These are phyloP conservation scores for Elymnias hypermnestra DNA, from an alignment of 1,140 invertebrate species.

Conservation along the genomic window DNA sequence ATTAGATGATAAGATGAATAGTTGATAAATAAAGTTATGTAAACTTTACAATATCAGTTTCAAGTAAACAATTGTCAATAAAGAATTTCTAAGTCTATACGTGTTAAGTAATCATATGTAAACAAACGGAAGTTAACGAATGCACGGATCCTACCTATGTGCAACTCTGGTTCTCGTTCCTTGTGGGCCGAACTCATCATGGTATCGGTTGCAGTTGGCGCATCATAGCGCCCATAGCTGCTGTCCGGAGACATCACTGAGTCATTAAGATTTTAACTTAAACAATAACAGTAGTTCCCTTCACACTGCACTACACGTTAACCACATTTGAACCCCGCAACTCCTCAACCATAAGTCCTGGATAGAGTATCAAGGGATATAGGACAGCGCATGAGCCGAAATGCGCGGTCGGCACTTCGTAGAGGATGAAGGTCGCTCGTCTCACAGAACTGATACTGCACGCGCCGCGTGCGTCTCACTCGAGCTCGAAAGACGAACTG, in stretches of 20 bases:
- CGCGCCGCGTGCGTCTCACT: slow-evolving; percentile 64
- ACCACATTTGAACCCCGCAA: slow-evolving; percentile 51
- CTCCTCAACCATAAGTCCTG: slow-evolving; percentile 41
- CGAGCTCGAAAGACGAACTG: slow-evolving; percentile 73
- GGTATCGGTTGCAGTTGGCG: slow-evolving; percentile 49
- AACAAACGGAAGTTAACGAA: slow-evolving; percentile 18
- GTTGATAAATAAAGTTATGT: too few species aligned
- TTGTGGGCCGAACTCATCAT: slow-evolving; percentile 62
- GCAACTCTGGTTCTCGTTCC: slow-evolving; percentile 71
- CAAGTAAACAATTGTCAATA: too few species aligned
- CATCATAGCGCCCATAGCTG: slow-evolving; percentile 70
- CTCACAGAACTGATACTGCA: slow-evolving; percentile 41
- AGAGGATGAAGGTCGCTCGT: slow-evolving; percentile 69
- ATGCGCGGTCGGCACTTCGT: slow-evolving; percentile 49
- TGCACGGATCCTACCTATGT: slow-evolving; percentile 56
- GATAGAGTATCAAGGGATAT: slow-evolving; percentile 45
- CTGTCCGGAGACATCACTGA: slow-evolving; percentile 75
- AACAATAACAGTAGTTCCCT: slow-evolving; percentile 39
- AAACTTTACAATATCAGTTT: too few species aligned
- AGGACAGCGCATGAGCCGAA: slow-evolving; percentile 56
- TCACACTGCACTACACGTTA: slow-evolving; percentile 64
- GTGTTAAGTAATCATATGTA: too few species aligned
- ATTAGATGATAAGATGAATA: too few species aligned
- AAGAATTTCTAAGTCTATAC: too few species aligned
- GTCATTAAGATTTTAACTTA: slow-evolving; percentile 59